Base-by-base conservation (phyloP, 2,888 invertebrate species). In the Cerastis rubricosa region DNA sequence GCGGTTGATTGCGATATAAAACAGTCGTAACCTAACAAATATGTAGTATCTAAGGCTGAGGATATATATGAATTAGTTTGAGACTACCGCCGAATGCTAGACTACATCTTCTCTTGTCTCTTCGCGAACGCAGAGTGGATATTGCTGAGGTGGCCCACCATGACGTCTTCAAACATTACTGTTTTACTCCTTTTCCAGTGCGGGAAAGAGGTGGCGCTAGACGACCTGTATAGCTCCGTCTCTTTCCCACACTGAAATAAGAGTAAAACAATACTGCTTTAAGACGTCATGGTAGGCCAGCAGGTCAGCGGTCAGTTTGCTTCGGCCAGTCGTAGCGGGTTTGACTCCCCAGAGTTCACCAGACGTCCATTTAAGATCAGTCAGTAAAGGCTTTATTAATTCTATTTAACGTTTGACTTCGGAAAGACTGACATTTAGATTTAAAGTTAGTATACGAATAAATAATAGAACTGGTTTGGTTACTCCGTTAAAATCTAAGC, bases 1-100 rank as follows among this genome's bases (percentile, higher is more conserved):
- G 71, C 47, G 65, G 71, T 81, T 76, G 70, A 72, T 65, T 84
- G 81, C 57, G 71, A 74, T 71, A 77, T 85, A 82, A 77, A 85
- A 73, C 57, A 64, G 69, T 73, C 72, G 40, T 57, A 71, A 65
- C 54, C 29, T 35, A 47, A 51, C 40, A 11, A 73, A 71, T 82
- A 54, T 57, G 67, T 63, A 71, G 76, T 75, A 59, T 73, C 19
- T 71, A 73, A 82, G 40, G 40, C 49, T 73, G 51, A 0, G n/a
- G 45, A 12, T 61, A 57, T 25, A 74, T 61, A 29, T 19, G 64
- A 57, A 3, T 69, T 25, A 59, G n/a, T 29, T 29, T 25, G 40
- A 19, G 11, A 17, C 11, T 51, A 35, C n/a, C 19, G 57, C 25
- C 22, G 49, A n/a, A n/a, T 35, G 17, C 9, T 17, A 22, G 29